Base-by-base conservation (phyloP, 1,140 invertebrate genomes). In the Camponotus floridanus region DNA sequence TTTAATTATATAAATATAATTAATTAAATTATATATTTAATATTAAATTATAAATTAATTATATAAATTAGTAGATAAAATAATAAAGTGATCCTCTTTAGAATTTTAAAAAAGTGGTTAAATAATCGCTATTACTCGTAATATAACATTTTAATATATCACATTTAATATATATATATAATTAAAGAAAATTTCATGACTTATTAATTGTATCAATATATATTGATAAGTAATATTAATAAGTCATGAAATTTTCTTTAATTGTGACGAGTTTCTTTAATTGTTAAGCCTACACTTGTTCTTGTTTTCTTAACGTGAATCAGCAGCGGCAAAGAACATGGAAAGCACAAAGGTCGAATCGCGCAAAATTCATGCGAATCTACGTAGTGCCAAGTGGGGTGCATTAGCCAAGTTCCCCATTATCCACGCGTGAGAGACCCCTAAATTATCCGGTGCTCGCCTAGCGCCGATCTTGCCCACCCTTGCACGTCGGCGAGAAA, bases 321-420 rank as follows among this genome's bases (percentile, higher is more conserved):
- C 39, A 42, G 48, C 62, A 61, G n/a, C 59, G 55, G 57, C 71
- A 74, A 21, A 33, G 33, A 74, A 36, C 57, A 70, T 78, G 42
- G 39, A 61, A 86, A 51, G 74, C 65, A 61, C 65, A 42, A 80
- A 88, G 67, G 74, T 81, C 73, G 86, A 90, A 87, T 88, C 79
- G 83, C 86, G 18, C 48, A 91, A 86, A 90, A 90, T 87, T 90
- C 85, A 79, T 87, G 90, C 86, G 91, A 90, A 92, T 93, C 91
- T 91, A 91, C 91, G 86, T 91, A 83, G 91, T 94, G 92, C 93
- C 93, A 94, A 94, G 92, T 93, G 91, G 93, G 92, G 93, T 94
- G 93, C 93, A 94, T 94, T 95, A 94, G 93, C 92, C 90, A 92
- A 94, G 90, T 93, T 92, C 90, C 89, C 94, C 93, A 95, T 95